Evolutionary conservation across 2,888 invertebrate genomes (phyloP).

Genomic region (Adela reaumurella): DNA sequence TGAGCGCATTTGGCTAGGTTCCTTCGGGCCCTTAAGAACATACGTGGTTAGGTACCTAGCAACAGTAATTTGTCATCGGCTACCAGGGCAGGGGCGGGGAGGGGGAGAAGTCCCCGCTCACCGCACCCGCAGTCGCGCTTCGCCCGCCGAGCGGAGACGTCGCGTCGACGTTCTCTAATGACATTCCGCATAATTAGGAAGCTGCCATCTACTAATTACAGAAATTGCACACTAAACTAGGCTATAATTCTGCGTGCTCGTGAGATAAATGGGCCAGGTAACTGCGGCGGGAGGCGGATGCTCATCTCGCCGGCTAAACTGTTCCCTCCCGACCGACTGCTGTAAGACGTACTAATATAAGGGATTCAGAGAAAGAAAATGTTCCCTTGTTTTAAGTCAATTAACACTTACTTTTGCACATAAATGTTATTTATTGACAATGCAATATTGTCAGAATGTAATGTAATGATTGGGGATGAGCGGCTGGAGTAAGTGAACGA

Average conservation of each 20-base stretch:
- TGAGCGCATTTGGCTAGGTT: too few species aligned
- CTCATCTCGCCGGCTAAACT: not conserved
- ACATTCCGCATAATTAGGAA: conserved; percentile 51
- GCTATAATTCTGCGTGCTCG: conserved; percentile 34
- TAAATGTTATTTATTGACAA: too few species aligned
- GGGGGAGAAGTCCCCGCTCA: conserved; percentile 19
- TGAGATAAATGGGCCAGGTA: not conserved
- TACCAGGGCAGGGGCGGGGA: too few species aligned
- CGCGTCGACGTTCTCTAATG: conserved; percentile 40
- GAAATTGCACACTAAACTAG: conserved; percentile 49
- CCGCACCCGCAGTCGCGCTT: conserved; percentile 16
- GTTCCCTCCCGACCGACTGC: too few species aligned
- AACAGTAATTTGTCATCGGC: conserved; percentile 54
- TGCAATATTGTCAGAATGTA: too few species aligned
- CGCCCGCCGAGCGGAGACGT: conserved; percentile 25
- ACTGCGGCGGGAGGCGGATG: not conserved
- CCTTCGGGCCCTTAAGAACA: not conserved
- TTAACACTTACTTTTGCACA: too few species aligned
- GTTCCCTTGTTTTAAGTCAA: too few species aligned
- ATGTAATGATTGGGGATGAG: too few species aligned
- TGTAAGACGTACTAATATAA: too few species aligned
- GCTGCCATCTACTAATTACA: conserved; percentile 49
- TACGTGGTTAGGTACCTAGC: conserved; percentile 29
- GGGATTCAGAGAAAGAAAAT: too few species aligned
- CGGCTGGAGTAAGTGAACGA: too few species aligned